Conservation (phyloP, 2,113 vertebrate genomes). For the Phalacrocorax aristotelis region DNA sequence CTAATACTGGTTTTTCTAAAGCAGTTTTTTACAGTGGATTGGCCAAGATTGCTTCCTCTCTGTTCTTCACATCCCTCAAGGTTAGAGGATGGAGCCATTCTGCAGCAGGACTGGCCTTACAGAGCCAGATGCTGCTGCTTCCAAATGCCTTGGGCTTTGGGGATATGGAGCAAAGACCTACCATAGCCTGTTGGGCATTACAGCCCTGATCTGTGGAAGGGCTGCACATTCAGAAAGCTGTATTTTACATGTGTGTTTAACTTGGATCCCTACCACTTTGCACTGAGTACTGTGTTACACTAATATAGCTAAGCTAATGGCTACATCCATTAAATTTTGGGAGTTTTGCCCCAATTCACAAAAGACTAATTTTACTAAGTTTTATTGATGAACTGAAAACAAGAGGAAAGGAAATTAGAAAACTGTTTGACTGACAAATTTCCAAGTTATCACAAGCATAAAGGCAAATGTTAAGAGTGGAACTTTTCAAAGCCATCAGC, state of each 20-base stretch:
- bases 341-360: not conserved
- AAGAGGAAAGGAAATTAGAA: not conserved
- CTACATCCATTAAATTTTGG: not conserved
- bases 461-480: not conserved
- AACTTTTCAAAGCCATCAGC: not conserved
- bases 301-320: not conserved
- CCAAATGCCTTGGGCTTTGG: accelerated
- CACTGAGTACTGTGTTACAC: not conserved
- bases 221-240: not conserved
- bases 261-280: not conserved
- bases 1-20: not conserved
- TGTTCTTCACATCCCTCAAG: not conserved
- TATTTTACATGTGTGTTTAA: not conserved
- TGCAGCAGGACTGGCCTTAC: not conserved
- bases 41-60: not conserved
- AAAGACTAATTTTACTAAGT: not conserved
- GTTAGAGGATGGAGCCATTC: not conserved
- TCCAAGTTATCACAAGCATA: not conserved
- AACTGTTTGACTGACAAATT: not conserved
- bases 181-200: not conserved
- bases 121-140: not conserved
- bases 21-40: not conserved
- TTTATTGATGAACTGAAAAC: not conserved
- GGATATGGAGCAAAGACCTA: not conserved
- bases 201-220: not conserved